A percentile compares a stretch with the other conserved stretches of the same genome.
These are phyloP conservation scores for Xenopus laevis DNA, from an alignment of 2,113 vertebrate species.

Conservation along the genomic window DNA sequence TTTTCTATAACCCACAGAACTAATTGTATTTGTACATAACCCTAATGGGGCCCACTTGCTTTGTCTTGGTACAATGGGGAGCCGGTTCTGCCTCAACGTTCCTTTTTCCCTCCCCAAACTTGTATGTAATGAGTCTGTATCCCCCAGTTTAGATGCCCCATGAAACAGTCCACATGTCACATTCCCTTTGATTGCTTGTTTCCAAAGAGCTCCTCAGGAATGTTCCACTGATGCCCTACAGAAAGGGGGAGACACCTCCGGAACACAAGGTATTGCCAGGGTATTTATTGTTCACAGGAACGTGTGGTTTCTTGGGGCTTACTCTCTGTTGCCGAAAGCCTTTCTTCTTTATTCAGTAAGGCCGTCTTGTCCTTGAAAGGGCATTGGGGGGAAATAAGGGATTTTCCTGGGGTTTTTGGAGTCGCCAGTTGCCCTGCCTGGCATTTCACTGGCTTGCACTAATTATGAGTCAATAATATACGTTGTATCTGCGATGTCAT, in stretches of 20 bases:
- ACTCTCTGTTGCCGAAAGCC: conserved; percentile 17
- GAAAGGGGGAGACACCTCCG: conserved; percentile 26
- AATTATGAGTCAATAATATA: too few relatives aligned
- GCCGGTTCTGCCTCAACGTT: too few relatives aligned
- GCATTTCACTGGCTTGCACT: neutral
- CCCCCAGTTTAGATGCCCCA: neutral
- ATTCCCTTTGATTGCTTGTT: conserved; percentile 9
- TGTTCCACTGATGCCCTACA: conserved; percentile 36
- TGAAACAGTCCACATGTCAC: conserved; percentile 13
- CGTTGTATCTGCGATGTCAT: too few relatives aligned
- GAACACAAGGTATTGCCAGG: conserved; percentile 18
- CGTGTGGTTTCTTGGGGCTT: conserved; percentile 2
- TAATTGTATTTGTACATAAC: too few relatives aligned
- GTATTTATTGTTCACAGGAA: conserved; percentile 11
- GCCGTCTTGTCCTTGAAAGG: conserved; percentile 43
- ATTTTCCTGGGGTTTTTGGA: conserved; percentile 11
- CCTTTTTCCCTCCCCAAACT: too few relatives aligned
- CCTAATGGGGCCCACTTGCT: too few relatives aligned
- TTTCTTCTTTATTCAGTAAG: conserved; percentile 15
- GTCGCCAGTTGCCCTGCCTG: too few relatives aligned
- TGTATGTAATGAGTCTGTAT: too few relatives aligned
- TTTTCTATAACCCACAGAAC: too few relatives aligned
- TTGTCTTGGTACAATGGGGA: too few relatives aligned
- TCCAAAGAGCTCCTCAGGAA: conserved; percentile 43
- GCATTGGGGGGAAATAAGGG: conserved; percentile 31